These are phyloP conservation scores for Lobophora halterata DNA, from an alignment of 2,888 invertebrate genomes.

Conservation along the genomic window DNA sequence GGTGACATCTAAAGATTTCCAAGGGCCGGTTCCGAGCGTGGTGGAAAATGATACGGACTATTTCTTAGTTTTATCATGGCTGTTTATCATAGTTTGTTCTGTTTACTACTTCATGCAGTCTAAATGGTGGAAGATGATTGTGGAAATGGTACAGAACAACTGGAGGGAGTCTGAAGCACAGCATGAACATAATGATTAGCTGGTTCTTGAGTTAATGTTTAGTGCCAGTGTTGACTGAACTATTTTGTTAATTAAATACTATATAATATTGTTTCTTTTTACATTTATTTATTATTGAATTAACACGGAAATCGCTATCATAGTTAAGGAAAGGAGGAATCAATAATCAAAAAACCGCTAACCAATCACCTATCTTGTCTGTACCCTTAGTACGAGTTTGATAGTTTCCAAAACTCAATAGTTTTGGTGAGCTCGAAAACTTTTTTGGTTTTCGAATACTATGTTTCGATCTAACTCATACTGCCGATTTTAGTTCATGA, in stretches of 20 bases:
- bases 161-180: slow-evolving; percentile 94
- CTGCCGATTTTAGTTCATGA: too few relatives aligned
- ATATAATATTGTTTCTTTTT: neutral
- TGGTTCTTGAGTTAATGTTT: neutral
- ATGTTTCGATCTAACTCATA: too few relatives aligned
- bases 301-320: too few relatives aligned
- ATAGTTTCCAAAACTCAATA: too few relatives aligned
- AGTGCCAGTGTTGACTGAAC: slow-evolving; percentile 5
- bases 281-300: neutral
- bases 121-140: slow-evolving; percentile 87
- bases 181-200: slow-evolving; percentile 86
- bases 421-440: too few relatives aligned
- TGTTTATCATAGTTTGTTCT: slow-evolving; percentile 88
- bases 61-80: slow-evolving; percentile 91
- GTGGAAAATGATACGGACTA: slow-evolving; percentile 90
- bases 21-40: slow-evolving; percentile 90
- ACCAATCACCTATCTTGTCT: too few relatives aligned
- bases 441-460: too few relatives aligned
- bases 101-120: slow-evolving; percentile 89
- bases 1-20: slow-evolving; percentile 88
- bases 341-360: too few relatives aligned
- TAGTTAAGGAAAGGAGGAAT: too few relatives aligned
- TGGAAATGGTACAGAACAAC: slow-evolving; percentile 91
- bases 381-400: too few relatives aligned
- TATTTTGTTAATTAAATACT: slow-evolving; percentile 4